Base-by-base conservation (phyloP, 2,888 invertebrate species). In the Eupithecia subumbrata region DNA sequence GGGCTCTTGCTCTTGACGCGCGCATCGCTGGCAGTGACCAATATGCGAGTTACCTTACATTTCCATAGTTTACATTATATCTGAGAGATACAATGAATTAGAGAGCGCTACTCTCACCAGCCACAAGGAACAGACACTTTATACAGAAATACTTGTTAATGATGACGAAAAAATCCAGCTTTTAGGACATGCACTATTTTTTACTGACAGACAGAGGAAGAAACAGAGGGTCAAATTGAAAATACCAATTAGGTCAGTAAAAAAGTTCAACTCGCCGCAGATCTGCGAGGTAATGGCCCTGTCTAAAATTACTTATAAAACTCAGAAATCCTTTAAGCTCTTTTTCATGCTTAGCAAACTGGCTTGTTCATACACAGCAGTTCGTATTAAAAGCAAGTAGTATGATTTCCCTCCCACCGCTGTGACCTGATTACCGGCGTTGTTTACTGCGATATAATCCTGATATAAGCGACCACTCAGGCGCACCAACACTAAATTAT, bases 11-110 rank as follows among this genome's bases (percentile, higher is more conserved):
- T 0, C 83, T 0, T 0, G 9, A 56, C 81, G 89, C 91, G 91
- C 91, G 91, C 90, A 86, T 89, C 89, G 83, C 83, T 86, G 87
- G 82, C 75, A 87, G 81, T 85, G 90, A 88, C 91, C 91, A 88
- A 89, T 89, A 90, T 88, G 88, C 86, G 86, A 84, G 86, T 83
- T 81, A 84, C 88, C 87, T 84, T 83, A 84, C 88, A 91, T 92
- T 92, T 92, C 89, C 92, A 93, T 92, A 91, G 86, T 89, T 90
- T 87, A 81, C 80, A 84, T 67, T 77, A 75, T 25, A 64, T 45
- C 70, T 12, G 12, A 56, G 77, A 77, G 74, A 64, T 18, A 67
- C 1, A 72, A 72, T 16, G 22, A 45, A 11, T 12, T 2, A 73
- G 45, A 60, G 48, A 22, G 72, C 37, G 30, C n/a, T 11, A 9